A percentile compares a stretch with the other conserved stretches of the same genome.
These are phyloP conservation scores for Brachypodius melanocephalos DNA, from an alignment of 2,113 vertebrate species.

Conservation along the genomic window DNA sequence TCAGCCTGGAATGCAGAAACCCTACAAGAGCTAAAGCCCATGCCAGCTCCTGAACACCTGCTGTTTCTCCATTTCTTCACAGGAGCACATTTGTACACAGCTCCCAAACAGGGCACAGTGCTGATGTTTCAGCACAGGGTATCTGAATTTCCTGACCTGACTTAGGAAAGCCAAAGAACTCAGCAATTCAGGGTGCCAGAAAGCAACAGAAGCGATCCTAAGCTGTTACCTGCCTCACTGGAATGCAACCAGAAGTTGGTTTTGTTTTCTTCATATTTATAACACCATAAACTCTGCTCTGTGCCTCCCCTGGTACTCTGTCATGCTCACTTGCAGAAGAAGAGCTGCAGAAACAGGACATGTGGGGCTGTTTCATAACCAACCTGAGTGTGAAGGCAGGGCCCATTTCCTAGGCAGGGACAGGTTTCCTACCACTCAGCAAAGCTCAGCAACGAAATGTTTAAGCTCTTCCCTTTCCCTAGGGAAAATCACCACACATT, in stretches of 20 bases:
- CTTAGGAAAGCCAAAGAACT: neutral
- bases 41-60: neutral
- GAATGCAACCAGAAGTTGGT: neutral
- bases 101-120: neutral
- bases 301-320: neutral
- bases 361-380: neutral
- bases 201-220: neutral
- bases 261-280: rapidly evolving
- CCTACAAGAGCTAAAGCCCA: neutral
- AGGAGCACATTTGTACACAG: neutral
- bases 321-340: neutral
- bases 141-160: neutral
- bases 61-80: neutral
- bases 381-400: neutral
- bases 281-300: neutral
- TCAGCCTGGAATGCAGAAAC: neutral
- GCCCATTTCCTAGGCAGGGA: neutral
- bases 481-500: neutral
- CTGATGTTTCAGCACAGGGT: neutral
- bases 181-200: neutral
- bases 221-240: neutral
- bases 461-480: neutral
- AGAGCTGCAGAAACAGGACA: neutral
- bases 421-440: neutral
- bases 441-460: neutral